phyloP scores from a whole-genome alignment of 2,797 vertebrate species.

The Muscicapa comitata region DNA sequence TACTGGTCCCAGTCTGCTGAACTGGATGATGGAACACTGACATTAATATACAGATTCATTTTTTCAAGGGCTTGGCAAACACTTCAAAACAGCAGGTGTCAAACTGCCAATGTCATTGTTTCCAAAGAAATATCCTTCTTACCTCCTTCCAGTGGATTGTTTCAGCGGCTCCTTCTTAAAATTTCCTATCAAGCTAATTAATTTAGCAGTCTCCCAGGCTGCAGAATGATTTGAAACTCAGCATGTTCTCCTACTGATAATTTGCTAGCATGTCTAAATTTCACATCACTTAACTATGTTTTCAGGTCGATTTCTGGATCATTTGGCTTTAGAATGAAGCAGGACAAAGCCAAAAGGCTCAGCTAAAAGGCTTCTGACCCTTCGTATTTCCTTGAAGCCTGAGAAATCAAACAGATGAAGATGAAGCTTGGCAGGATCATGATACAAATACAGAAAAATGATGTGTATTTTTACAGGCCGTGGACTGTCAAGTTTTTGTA shows the following conservation, averaged over 20 bases:
- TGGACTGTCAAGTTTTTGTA: not conserved
- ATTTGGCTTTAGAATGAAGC: not conserved
- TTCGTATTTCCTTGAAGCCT: not conserved
- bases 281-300: not conserved
- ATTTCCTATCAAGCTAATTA: not conserved
- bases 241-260: not conserved
- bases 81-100: not conserved
- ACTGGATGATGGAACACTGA: not conserved
- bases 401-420: not conserved
- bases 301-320: not conserved
- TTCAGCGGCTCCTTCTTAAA: not conserved
- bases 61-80: not conserved
- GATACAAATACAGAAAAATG: not conserved
- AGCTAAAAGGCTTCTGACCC: not conserved
- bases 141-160: not conserved
- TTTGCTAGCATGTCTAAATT: not conserved
- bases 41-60: fast-evolving
- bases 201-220: not conserved
- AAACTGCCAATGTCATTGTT: not conserved
- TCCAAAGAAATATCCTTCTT: not conserved
- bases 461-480: not conserved
- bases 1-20: not conserved
- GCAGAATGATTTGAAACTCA: not conserved
- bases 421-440: not conserved
- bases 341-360: not conserved